Evolutionary conservation across 2,888 invertebrate species (phyloP).

Genomic region (Tethea ocularis): DNA sequence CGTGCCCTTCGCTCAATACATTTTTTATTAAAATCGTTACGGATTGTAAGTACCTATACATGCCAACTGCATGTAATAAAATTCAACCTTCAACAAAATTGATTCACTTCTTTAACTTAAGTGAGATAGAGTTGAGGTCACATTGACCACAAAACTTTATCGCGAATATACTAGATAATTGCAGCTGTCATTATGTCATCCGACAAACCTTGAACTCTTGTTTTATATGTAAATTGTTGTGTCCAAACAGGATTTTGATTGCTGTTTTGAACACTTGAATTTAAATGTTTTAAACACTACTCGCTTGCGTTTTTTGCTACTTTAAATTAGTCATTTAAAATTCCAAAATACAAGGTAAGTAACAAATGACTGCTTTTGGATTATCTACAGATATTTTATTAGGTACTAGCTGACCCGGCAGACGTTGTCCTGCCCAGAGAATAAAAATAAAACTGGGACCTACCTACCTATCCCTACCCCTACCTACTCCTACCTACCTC

Average conservation of each 20-base stretch:
- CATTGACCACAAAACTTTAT: slow-evolving; percentile 23
- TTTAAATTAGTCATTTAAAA: neutral
- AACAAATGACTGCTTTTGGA: neutral
- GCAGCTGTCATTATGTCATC: slow-evolving; percentile 34
- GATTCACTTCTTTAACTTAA: neutral
- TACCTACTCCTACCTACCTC: too few relatives aligned
- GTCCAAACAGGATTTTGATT: slow-evolving; percentile 16
- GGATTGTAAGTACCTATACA: too few relatives aligned
- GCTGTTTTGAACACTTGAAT: slow-evolving; percentile 5
- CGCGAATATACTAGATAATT: slow-evolving; percentile 15
- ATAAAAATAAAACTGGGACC: too few relatives aligned
- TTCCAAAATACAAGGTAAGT: neutral
- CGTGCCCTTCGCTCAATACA: too few relatives aligned
- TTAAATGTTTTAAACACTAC: neutral
- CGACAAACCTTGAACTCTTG: slow-evolving; percentile 40
- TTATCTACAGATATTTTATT: too few relatives aligned
- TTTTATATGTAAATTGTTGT: slow-evolving; percentile 23
- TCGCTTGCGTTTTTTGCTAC: neutral
- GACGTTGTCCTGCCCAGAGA: too few relatives aligned
- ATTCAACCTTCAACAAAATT: neutral
- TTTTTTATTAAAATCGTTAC: too few relatives aligned
- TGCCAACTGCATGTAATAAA: too few relatives aligned
- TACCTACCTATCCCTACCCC: too few relatives aligned
- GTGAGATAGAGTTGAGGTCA: slow-evolving; percentile 12
- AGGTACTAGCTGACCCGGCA: too few relatives aligned